phyloP scores from a whole-genome alignment of 2,888 invertebrate genomes.

The Acrobasis consociella region DNA sequence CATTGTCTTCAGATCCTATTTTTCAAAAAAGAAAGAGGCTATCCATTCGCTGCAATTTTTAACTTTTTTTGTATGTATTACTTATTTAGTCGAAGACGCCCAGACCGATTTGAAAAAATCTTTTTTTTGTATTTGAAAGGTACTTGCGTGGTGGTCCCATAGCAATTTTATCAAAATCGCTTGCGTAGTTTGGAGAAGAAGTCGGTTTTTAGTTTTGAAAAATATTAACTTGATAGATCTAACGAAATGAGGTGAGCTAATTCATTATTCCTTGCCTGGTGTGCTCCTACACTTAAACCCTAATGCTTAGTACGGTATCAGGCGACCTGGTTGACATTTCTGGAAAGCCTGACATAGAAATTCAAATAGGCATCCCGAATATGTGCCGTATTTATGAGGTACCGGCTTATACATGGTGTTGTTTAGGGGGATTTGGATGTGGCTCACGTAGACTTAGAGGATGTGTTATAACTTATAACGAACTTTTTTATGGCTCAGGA shows the following conservation, averaged over 20 bases:
- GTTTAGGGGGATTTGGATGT: conserved; percentile 42
- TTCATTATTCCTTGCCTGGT: not conserved
- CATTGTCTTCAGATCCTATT: no score
- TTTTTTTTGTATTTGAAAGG: no score
- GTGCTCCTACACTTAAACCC: conserved; percentile 8
- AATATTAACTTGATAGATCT: no score
- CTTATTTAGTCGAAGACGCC: no score
- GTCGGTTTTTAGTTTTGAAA: no score
- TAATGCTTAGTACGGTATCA: conserved; percentile 19
- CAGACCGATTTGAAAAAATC: no score
- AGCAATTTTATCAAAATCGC: no score
- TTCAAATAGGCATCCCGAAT: conserved; percentile 19
- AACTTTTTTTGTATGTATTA: no score
- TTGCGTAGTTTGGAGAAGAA: no score
- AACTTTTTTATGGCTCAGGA: conserved; percentile 3
- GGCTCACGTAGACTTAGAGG: conserved; percentile 34
- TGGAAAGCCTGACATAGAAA: conserved; percentile 23
- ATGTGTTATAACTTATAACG: conserved; percentile 26
- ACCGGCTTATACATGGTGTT: conserved; percentile 23
- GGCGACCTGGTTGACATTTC: conserved; percentile 21
- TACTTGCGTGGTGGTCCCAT: no score
- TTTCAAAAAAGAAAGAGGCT: no score
- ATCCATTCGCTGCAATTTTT: no score
- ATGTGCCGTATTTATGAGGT: conserved; percentile 29
- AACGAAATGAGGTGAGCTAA: not conserved